Percentiles rank a stretch among this genome's conserved stretches.
phyloP scores from a whole-genome alignment of 1,140 invertebrate genomes.

The Drosophila sproati region DNA sequence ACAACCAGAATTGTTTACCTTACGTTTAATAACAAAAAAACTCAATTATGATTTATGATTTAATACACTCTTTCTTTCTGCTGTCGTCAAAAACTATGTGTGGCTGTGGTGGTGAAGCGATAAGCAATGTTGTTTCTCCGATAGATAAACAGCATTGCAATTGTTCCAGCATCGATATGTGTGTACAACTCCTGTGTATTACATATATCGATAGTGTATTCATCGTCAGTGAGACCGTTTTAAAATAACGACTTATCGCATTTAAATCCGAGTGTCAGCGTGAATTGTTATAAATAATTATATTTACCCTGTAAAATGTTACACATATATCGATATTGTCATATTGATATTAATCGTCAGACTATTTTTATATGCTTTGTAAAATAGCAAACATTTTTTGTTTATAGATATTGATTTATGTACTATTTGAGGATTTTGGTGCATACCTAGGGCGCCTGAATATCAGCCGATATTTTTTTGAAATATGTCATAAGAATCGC shows the following conservation, averaged over 20 bases:
- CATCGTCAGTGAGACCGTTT: background rate
- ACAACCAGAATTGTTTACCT: slow-evolving; percentile 38
- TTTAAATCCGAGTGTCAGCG: no score
- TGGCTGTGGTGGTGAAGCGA: slow-evolving; percentile 41
- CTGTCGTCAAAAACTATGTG: slow-evolving; percentile 52
- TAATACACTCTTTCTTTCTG: slow-evolving; percentile 45
- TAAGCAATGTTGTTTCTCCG: slow-evolving; percentile 6
- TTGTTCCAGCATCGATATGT: background rate
- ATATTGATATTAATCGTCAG: no score
- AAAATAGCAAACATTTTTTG: no score
- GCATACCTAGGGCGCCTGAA: background rate
- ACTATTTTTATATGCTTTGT: no score
- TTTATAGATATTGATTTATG: background rate
- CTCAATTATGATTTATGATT: slow-evolving; percentile 43
- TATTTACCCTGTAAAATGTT: no score
- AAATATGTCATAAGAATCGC: slow-evolving; percentile 43
- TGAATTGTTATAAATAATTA: no score
- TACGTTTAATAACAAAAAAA: slow-evolving; percentile 22
- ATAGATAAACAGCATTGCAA: background rate
- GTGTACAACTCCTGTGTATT: background rate
- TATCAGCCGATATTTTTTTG: slow-evolving; percentile 25
- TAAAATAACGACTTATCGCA: background rate
- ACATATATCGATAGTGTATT: slow-evolving; percentile 3
- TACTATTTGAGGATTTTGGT: background rate
- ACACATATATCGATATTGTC: no score